These are phyloP conservation scores for Grammomys surdaster DNA, from an alignment of 2,113 vertebrate species.

Conservation along the genomic window DNA sequence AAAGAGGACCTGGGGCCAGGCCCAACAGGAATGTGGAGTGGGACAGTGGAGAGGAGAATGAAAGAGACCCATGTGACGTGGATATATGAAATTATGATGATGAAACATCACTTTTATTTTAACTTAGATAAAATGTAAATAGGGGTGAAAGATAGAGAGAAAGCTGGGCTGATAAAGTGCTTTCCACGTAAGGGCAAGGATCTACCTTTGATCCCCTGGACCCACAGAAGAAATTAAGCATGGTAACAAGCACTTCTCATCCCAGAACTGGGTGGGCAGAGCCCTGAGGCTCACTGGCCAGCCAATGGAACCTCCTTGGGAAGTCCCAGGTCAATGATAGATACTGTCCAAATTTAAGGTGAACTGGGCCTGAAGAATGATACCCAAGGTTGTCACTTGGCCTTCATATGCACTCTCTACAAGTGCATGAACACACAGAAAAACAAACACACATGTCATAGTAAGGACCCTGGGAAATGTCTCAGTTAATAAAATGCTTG, in stretches of 20 bases:
- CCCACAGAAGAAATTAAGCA: neutral
- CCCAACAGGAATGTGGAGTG: neutral
- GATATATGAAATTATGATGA: neutral
- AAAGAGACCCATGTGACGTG: neutral
- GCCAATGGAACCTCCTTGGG: neutral
- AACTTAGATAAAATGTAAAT: neutral
- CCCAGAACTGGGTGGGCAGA: too few species aligned
- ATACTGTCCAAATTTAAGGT: neutral
- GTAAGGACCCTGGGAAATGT: neutral
- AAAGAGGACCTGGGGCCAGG: too few species aligned
- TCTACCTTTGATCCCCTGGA: neutral
- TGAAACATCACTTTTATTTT: neutral
- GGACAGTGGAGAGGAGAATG: neutral
- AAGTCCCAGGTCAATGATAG: neutral
- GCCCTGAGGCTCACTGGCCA: neutral
- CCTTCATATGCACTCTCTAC: neutral
- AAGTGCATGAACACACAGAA: neutral
- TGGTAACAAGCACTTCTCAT: neutral
- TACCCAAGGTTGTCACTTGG: neutral
- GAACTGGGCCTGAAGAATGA: neutral
- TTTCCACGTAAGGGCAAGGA: neutral
- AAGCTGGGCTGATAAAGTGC: neutral
- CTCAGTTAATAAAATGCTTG: neutral
- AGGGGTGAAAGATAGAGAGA: neutral
- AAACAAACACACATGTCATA: neutral